phyloP scores from a whole-genome alignment of 2,888 invertebrate genomes.

The Napeogenes inachia region DNA sequence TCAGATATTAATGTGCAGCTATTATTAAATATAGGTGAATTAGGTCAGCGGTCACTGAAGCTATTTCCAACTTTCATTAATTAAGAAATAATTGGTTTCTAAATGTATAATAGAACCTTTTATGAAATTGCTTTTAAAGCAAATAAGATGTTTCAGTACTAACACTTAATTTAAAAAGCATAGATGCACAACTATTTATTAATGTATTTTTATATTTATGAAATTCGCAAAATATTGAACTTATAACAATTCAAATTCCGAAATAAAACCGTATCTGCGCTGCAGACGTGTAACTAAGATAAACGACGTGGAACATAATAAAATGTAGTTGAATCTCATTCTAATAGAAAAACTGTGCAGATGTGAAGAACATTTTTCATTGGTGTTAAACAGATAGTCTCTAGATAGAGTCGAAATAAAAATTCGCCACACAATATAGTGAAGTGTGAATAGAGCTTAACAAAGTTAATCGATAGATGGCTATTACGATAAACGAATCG shows the following conservation, averaged over 20 bases:
- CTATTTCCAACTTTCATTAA: background rate
- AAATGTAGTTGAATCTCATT: constrained; percentile 41
- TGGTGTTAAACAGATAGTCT: constrained; percentile 24
- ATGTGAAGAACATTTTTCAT: constrained; percentile 37
- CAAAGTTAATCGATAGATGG: background rate
- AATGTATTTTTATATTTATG: too few relatives aligned
- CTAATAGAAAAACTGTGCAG: constrained; percentile 38
- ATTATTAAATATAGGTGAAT: too few relatives aligned
- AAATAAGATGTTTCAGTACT: too few relatives aligned
- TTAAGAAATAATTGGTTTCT: constrained; percentile 3
- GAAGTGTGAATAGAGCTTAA: background rate
- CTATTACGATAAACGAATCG: too few relatives aligned
- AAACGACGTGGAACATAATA: constrained; percentile 35
- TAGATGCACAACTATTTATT: too few relatives aligned
- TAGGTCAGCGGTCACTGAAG: background rate
- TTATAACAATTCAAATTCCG: background rate
- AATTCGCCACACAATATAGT: constrained; percentile 16
- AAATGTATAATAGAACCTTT: background rate
- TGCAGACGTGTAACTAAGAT: constrained; percentile 34
- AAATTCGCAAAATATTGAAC: too few relatives aligned
- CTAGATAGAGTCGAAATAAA: constrained; percentile 33
- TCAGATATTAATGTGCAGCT: too few relatives aligned
- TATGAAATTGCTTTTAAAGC: background rate
- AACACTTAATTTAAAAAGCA: too few relatives aligned
- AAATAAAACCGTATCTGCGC: background rate